A percentile compares a stretch with the other conserved stretches of the same genome.
Conservation (phyloP, 2,113 vertebrate species). For the Tenebrosternarchus preto region DNA sequence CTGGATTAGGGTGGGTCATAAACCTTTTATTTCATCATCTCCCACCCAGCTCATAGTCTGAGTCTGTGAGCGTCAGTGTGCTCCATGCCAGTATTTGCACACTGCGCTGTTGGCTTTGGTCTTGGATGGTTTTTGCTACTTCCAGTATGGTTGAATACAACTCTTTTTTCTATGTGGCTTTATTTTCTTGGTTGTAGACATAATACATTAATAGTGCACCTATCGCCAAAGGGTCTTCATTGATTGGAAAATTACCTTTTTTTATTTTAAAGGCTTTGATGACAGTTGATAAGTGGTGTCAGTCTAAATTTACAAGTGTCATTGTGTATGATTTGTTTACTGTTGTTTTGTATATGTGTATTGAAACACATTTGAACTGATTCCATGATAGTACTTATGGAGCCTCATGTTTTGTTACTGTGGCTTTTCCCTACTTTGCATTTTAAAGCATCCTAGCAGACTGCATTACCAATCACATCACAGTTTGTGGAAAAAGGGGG, state of each 20-base stretch:
- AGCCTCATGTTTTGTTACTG: not conserved
- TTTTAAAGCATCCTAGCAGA: not conserved
- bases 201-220: too few species aligned
- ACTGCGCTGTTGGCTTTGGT: not conserved
- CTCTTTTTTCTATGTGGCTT: not conserved
- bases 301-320: not conserved
- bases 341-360: constrained; percentile 2
- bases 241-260: too few species aligned
- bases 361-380: constrained; percentile 3
- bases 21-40: constrained; percentile 31
- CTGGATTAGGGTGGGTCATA: constrained; percentile 44
- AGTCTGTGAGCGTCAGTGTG: not conserved
- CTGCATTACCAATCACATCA: not conserved
- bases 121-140: not conserved
- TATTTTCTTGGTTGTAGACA: not conserved
- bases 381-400: not conserved
- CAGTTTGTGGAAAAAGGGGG: too few species aligned
- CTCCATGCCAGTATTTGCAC: not conserved
- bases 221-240: too few species aligned
- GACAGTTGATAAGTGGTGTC: not conserved
- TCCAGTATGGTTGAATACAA: not conserved
- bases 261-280: too few species aligned
- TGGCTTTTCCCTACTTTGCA: not conserved
- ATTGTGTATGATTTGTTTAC: not conserved
- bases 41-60: constrained; percentile 11